Percentiles rank a stretch among this genome's conserved stretches.
These are phyloP conservation scores for Synergus umbraculus DNA, from an alignment of 2,888 invertebrate species.

Conservation along the genomic window DNA sequence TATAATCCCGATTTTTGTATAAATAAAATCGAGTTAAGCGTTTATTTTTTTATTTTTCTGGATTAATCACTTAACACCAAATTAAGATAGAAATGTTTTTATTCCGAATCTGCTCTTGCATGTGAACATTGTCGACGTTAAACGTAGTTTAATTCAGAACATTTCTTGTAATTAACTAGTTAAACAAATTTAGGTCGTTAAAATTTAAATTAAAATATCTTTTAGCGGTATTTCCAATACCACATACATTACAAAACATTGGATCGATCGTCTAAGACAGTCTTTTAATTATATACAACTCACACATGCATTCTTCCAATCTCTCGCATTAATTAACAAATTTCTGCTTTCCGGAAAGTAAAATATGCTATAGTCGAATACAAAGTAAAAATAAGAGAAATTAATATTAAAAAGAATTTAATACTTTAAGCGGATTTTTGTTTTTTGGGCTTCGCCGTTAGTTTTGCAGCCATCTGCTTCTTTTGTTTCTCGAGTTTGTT, in stretches of 20 bases:
- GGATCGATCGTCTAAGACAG: slow-evolving; percentile 9
- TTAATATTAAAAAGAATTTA: background rate
- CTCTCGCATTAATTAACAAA: background rate
- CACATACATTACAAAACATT: background rate
- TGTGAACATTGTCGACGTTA: background rate
- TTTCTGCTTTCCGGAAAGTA: slow-evolving; percentile 41
- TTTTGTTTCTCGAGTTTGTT: slow-evolving; percentile 80
- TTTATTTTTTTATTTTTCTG: slow-evolving; percentile 1
- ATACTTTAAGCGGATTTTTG: slow-evolving; percentile 52
- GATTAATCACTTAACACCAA: background rate
- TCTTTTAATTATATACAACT: slow-evolving; percentile 39
- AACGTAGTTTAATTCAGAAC: background rate
- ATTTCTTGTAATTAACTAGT: background rate
- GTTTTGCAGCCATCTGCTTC: slow-evolving; percentile 79
- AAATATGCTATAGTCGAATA: background rate
- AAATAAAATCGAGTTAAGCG: slow-evolving; percentile 9
- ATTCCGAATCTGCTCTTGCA: background rate
- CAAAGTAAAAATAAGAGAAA: background rate
- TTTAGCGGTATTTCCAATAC: background rate
- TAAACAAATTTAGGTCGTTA: background rate
- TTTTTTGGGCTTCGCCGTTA: slow-evolving; percentile 73
- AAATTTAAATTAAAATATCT: background rate
- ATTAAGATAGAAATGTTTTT: background rate
- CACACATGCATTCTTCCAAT: slow-evolving; percentile 32
- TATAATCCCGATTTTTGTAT: background rate